phyloP scores from a whole-genome alignment of 2,888 invertebrate species.

The Cataglyphis cursor region DNA sequence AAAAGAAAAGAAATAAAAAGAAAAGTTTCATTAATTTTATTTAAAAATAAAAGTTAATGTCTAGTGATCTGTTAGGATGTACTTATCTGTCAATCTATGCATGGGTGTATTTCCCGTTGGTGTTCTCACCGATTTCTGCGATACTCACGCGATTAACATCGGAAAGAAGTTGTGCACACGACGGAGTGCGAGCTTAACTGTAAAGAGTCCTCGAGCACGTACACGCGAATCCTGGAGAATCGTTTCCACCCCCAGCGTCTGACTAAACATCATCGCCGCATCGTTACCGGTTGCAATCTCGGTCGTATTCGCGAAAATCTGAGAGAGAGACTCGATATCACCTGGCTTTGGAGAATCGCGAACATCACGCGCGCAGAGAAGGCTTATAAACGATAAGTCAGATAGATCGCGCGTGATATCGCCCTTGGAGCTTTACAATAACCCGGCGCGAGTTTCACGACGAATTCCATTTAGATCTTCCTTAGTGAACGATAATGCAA shows the following conservation, averaged over 20 bases:
- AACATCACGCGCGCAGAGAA: slow-evolving; percentile 49
- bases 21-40: not conserved
- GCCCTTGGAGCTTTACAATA: slow-evolving; percentile 39
- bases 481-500: slow-evolving; percentile 28
- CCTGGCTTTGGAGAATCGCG: slow-evolving; percentile 75
- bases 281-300: slow-evolving; percentile 79
- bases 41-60: not conserved
- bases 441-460: not conserved
- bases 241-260: slow-evolving; percentile 75
- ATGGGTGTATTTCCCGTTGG: not conserved
- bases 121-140: slow-evolving; percentile 9
- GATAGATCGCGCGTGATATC: slow-evolving; percentile 63
- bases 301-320: slow-evolving; percentile 68
- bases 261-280: slow-evolving; percentile 80
- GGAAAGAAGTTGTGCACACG: slow-evolving; percentile 28
- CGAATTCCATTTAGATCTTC: slow-evolving; percentile 62
- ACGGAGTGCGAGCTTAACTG: slow-evolving; percentile 15
- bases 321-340: slow-evolving; percentile 72
- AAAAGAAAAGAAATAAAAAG: not conserved
- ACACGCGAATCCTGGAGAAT: slow-evolving; percentile 67
- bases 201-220: slow-evolving; percentile 64
- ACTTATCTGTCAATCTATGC: not conserved
- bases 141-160: slow-evolving; percentile 50
- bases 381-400: slow-evolving; percentile 56
- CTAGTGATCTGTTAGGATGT: not conserved